Conservation (phyloP, 2,888 invertebrate genomes). For the Eilema sororculum region DNA sequence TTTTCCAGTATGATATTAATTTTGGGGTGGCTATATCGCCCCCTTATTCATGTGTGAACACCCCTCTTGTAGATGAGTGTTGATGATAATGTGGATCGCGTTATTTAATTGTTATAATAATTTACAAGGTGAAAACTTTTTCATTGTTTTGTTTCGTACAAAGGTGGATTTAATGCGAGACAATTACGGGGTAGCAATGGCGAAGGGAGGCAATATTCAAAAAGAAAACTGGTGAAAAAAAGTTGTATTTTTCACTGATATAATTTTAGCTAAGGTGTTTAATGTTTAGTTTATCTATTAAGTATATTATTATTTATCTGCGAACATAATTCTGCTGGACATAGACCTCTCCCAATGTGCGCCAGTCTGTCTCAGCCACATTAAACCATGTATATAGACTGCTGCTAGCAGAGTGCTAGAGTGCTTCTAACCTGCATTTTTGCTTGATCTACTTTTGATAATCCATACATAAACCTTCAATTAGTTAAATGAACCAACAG, state of each 20-base stretch:
- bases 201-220: too few species aligned
- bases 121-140: slow-evolving; percentile 42
- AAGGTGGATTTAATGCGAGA: not conserved
- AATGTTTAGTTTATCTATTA: too few species aligned
- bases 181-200: not conserved
- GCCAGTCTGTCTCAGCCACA: too few species aligned
- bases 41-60: slow-evolving; percentile 63
- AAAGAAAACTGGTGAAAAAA: too few species aligned
- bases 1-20: slow-evolving; percentile 76
- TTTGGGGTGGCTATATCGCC: slow-evolving; percentile 74
- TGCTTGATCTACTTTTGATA: too few species aligned
- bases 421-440: not conserved
- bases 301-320: too few species aligned
- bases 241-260: too few species aligned
- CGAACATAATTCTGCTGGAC: too few species aligned
- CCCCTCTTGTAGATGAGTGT: slow-evolving; percentile 62
- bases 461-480: not conserved
- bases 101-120: slow-evolving; percentile 55
- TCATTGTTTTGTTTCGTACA: not conserved
- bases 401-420: too few species aligned
- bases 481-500: not conserved
- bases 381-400: too few species aligned
- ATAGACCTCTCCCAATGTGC: too few species aligned
- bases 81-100: slow-evolving; percentile 72
- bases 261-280: too few species aligned